A percentile compares a stretch with the other conserved stretches of the same genome.
Conservation (phyloP, 2,888 invertebrate species). For the Kryphioiulus occultus region DNA sequence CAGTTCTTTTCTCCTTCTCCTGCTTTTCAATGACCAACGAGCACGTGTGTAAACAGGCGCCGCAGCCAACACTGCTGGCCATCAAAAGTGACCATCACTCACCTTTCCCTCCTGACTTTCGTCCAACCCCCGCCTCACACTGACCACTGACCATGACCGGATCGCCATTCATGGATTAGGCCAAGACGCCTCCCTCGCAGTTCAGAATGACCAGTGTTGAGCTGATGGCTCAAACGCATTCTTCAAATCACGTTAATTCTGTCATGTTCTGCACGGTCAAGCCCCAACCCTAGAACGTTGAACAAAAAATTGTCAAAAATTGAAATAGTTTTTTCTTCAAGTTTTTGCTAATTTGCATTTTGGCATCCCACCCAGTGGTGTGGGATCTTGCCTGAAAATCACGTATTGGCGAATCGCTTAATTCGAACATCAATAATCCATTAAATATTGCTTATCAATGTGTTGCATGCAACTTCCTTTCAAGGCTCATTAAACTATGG, state of each 20-base stretch:
- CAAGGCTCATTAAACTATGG: slow-evolving; percentile 7
- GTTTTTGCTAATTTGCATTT: no score
- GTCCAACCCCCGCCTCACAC: not conserved
- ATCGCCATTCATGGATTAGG: not conserved
- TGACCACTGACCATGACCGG: slow-evolving; percentile 6
- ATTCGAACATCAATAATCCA: not conserved
- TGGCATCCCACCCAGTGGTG: no score
- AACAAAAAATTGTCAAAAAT: no score
- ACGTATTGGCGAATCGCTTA: not conserved
- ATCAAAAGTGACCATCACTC: slow-evolving; percentile 14
- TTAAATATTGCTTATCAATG: not conserved
- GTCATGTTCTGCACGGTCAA: not conserved
- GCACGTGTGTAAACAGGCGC: slow-evolving; percentile 23
- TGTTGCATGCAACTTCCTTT: not conserved
- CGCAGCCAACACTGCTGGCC: not conserved
- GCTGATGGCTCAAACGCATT: no score
- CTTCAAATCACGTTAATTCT: not conserved
- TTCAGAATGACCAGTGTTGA: not conserved
- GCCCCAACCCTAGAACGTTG: no score
- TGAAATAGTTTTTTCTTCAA: no score
- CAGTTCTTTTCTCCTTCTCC: not conserved
- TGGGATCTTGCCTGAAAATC: no score
- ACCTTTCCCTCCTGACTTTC: not conserved
- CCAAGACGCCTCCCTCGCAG: not conserved
- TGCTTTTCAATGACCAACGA: not conserved